Conservation (phyloP, 2,888 invertebrate genomes). For the Theodoxus fluviatilis region DNA sequence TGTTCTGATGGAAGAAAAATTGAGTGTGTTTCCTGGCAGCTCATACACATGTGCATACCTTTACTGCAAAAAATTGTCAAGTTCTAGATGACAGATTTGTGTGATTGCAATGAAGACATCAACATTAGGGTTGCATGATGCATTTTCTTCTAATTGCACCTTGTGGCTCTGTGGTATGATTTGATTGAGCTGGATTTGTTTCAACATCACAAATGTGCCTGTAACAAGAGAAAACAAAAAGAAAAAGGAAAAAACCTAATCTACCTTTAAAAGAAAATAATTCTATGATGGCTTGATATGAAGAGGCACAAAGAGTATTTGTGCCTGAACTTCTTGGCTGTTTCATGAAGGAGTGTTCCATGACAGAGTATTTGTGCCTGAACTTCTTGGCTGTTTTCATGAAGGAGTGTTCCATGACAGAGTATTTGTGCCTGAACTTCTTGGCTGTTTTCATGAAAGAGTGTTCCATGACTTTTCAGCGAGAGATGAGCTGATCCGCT, state of each 20-base stretch:
- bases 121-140: no score
- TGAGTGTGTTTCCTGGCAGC: not conserved
- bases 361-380: no score
- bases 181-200: no score
- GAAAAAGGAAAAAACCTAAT: no score
- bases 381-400: not conserved
- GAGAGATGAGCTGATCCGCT: constrained; percentile 77
- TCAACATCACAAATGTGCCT: not conserved
- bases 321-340: no score
- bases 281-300: no score
- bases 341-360: not conserved
- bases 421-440: no score
- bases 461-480: constrained; percentile 47
- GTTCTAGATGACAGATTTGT: not conserved
- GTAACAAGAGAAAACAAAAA: not conserved
- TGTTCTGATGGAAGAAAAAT: not conserved
- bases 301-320: no score
- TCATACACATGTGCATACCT: not conserved
- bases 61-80: not conserved
- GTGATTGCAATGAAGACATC: no score
- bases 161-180: no score
- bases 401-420: not conserved
- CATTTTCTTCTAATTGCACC: no score
- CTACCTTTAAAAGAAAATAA: not conserved
- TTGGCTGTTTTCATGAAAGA: not conserved